Percentiles rank a stretch among this genome's conserved stretches.
Conservation (phyloP, 2,888 invertebrate genomes). For the Thysanoteuthis rhombus region DNA sequence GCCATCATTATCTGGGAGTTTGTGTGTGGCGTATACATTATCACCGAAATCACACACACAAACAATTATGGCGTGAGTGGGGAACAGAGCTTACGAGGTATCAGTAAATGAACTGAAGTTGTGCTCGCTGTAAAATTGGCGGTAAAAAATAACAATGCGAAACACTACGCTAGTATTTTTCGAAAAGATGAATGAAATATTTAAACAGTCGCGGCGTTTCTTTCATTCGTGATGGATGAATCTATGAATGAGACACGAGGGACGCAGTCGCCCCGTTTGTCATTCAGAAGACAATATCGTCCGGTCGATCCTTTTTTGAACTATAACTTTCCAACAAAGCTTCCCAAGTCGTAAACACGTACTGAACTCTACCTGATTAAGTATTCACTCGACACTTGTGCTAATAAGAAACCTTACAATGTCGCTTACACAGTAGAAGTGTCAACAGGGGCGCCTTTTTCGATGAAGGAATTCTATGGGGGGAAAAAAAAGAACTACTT, state of each 20-base stretch:
- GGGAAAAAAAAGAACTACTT: neutral
- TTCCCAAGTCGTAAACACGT: neutral
- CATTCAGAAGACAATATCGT: neutral
- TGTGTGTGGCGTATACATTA: neutral
- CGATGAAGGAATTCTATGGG: neutral
- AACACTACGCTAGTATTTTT: neutral
- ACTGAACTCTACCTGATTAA: neutral
- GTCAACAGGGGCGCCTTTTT: neutral
- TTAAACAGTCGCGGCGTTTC: neutral
- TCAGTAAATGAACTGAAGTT: no score
- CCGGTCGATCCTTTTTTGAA: neutral
- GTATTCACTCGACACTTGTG: neutral
- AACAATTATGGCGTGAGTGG: neutral
- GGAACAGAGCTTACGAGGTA: neutral
- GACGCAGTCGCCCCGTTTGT: slow-evolving; percentile 12
- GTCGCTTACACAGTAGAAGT: neutral
- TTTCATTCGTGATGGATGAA: neutral
- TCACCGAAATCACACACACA: neutral
- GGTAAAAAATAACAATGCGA: neutral
- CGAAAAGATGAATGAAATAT: neutral
- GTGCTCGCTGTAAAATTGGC: neutral
- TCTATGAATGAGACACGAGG: neutral
- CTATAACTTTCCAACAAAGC: neutral
- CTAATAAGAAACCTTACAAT: neutral
- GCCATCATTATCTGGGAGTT: neutral